Evolutionary conservation across 1,140 invertebrate species (phyloP).

Genomic region (Elysia chlorotica): DNA sequence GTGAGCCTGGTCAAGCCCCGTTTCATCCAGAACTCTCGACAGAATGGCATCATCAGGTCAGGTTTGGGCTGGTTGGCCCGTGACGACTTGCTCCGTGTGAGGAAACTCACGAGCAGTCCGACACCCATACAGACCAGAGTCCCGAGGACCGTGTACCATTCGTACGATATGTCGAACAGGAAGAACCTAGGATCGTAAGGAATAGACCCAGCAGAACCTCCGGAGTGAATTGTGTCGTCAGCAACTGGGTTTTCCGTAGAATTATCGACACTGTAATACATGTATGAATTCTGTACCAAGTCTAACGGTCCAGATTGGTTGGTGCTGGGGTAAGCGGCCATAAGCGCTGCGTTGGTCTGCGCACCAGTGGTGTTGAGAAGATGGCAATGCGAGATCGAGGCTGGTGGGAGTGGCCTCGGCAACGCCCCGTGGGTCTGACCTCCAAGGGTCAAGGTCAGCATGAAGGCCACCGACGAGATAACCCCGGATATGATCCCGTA

Average conservation of each 20-base stretch:
- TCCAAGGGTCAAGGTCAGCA: background rate
- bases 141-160: slow-evolving; percentile 2
- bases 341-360: background rate
- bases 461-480: background rate
- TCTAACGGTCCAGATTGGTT: background rate
- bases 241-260: background rate
- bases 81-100: background rate
- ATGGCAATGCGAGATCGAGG: background rate
- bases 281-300: background rate
- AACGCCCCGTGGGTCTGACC: background rate
- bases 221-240: too few relatives aligned
- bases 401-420: background rate
- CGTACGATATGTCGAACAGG: slow-evolving; percentile 10
- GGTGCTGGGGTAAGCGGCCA: background rate
- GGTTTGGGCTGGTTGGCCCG: background rate
- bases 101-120: background rate
- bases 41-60: too few relatives aligned
- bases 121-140: background rate
- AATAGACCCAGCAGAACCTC: too few relatives aligned
- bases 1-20: too few relatives aligned
- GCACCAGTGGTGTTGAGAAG: background rate
- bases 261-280: background rate
- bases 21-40: too few relatives aligned
- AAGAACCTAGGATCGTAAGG: slow-evolving; percentile 1
- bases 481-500: background rate